Evolutionary conservation across 2,113 vertebrate genomes (phyloP), one percentile per base, ranked within the genome.

Genomic region (Corythoichthys haematopterus): DNA sequence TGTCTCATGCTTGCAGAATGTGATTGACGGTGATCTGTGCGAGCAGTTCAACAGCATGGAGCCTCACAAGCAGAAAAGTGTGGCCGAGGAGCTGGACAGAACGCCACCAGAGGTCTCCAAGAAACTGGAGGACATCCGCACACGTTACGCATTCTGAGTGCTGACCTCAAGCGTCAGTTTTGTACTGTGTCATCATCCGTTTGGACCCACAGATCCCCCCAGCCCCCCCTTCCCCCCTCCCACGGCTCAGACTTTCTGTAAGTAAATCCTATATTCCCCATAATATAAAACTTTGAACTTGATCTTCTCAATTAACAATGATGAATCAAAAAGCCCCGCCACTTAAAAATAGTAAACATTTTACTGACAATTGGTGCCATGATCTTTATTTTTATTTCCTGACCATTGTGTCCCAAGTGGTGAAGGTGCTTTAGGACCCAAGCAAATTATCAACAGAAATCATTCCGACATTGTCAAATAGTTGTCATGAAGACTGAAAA

Each of bases 31-130:
- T 65, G 97, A 99, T 79, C 93, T 99, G 51, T 99, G 97, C 68
- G 97, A 99, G 82, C 97, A 98, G 89, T 99, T 98, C 74, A 99
- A 98, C 85, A 98, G 96, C n/a, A 99, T 99, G 97, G 97, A 99
- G 67, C 95, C 95, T 1, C 95, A 95, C 86, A 99, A 99, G 70
- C 97, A 99, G 87, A 98, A 98, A 78, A 98, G 98, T 0, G 95
- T 99, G 57, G 94, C 97, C 0, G 96, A 98, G 74, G 97, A 99
- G 83, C 88, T 99, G 75, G 97, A 99, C 89, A 80, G 96, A 70
- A 99, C 96, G 0, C 97, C 97, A 0, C 95, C 97, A 0, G 97
- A 99, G 72, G 97, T 99, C 58, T 99, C 97, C 35, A 99, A 99
- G 91, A 99, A 99, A 72, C 93, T 99, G 77, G 97, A 99, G 77